A percentile compares a stretch with the other conserved stretches of the same genome.
These are phyloP conservation scores for Acleris cristana DNA, from an alignment of 2,888 invertebrate genomes.

Conservation along the genomic window DNA sequence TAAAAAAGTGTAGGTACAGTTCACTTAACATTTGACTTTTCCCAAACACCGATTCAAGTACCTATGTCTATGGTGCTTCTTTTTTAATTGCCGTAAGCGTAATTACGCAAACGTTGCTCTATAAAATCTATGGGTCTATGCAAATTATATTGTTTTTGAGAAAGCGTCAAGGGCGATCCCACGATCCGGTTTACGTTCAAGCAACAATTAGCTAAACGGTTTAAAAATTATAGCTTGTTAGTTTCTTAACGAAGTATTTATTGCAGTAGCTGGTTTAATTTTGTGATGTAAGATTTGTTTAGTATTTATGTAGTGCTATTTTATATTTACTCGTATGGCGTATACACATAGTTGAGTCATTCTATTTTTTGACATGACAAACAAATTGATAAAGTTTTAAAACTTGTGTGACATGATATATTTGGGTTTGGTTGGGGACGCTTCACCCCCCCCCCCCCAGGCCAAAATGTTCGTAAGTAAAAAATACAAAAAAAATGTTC, in stretches of 20 bases:
- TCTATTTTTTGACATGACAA: too few species aligned
- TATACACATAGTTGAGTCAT: too few species aligned
- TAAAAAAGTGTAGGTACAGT: too few species aligned
- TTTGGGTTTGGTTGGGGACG: too few species aligned
- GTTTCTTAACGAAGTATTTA: constrained; percentile 39
- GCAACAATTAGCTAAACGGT: constrained; percentile 22
- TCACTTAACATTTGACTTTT: too few species aligned
- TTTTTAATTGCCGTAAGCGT: constrained; percentile 19
- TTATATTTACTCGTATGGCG: too few species aligned
- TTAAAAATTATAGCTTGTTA: constrained; percentile 29
- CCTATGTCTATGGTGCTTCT: constrained; percentile 4
- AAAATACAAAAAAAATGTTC: too few species aligned
- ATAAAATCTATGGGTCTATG: constrained; percentile 38
- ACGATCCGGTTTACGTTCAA: constrained; percentile 34
- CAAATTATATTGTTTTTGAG: constrained; percentile 44
- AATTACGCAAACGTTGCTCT: constrained; percentile 24
- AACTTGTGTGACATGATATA: too few species aligned
- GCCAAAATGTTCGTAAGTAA: too few species aligned
- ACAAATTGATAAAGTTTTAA: too few species aligned
- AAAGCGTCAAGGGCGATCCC: constrained; percentile 47
- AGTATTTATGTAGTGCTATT: background rate
- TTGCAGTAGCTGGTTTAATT: constrained; percentile 3
- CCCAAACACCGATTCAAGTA: background rate
- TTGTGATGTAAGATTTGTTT: background rate
- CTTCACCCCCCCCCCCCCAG: too few species aligned